phyloP scores from a whole-genome alignment of 1,140 invertebrate species.

The Prorops nasuta region DNA sequence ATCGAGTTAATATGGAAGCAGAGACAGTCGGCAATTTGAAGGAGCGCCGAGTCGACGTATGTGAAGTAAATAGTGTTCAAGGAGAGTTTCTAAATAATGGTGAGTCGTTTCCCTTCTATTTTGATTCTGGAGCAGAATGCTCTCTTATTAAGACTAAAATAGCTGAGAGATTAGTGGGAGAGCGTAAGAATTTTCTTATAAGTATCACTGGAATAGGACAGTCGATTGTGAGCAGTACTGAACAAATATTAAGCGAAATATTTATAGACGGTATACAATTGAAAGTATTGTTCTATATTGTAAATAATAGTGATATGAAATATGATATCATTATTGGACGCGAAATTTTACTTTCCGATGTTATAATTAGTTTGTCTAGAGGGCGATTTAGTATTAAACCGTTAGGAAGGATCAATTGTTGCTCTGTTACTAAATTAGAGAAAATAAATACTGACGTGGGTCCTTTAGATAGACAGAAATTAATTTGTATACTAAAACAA shows the following conservation, averaged over 20 bases:
- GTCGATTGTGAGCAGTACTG: not conserved
- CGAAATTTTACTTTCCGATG: conserved; percentile 2
- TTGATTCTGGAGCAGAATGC: not conserved
- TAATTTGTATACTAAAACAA: not conserved
- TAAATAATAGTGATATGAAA: conserved; percentile 7
- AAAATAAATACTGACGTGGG: conserved; percentile 2
- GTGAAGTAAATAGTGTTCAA: not conserved
- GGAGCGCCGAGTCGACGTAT: conserved; percentile 1
- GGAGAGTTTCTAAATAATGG: not conserved
- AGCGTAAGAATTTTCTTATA: not conserved
- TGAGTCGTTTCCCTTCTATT: conserved; percentile 2
- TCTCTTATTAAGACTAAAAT: not conserved
- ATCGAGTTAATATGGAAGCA: too few relatives aligned
- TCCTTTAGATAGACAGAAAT: not conserved
- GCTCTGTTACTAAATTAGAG: not conserved
- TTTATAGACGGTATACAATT: conserved; percentile 3
- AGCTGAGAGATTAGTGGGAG: not conserved
- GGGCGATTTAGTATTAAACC: not conserved
- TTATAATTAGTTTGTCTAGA: not conserved
- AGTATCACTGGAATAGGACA: conserved; percentile 9
- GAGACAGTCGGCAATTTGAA: not conserved
- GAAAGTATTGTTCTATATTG: conserved; percentile 3
- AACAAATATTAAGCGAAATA: conserved; percentile 10
- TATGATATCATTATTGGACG: conserved; percentile 12
- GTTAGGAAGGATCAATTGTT: not conserved